Percentiles rank a stretch among this genome's conserved stretches.
Evolutionary conservation across 2,888 invertebrate species (phyloP).

Genomic region (Chelonus formosanus): DNA sequence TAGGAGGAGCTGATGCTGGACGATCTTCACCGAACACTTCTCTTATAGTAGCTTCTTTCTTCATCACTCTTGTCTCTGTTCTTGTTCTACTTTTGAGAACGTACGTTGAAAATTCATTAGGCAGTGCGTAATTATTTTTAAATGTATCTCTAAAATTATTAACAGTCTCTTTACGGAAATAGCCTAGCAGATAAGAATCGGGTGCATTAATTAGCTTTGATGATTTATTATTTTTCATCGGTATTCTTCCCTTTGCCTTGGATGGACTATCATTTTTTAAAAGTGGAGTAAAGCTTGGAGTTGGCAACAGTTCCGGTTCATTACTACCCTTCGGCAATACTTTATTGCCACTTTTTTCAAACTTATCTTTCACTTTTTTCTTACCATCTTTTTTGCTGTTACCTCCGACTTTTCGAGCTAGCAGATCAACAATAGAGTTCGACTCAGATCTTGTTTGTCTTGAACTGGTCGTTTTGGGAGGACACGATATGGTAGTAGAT

Average conservation of each 20-base stretch:
- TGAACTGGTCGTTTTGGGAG: conserved; percentile 57
- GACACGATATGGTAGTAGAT: conserved; percentile 73
- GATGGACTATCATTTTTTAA: conserved; percentile 30
- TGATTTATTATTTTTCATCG: conserved; percentile 50
- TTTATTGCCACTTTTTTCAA: conserved; percentile 66
- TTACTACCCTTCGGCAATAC: conserved; percentile 69
- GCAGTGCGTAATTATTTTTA: conserved; percentile 71
- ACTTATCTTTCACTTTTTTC: conserved; percentile 68
- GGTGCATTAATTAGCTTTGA: conserved; percentile 62
- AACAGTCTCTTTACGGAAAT: conserved; percentile 76
- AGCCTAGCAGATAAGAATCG: conserved; percentile 69
- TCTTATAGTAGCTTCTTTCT: conserved; percentile 80
- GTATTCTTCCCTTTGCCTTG: conserved; percentile 48
- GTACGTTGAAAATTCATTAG: conserved; percentile 74
- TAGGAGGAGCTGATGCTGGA: conserved; percentile 84
- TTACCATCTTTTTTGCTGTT: conserved; percentile 66
- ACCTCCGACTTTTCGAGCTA: conserved; percentile 74
- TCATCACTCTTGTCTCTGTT: conserved; percentile 76
- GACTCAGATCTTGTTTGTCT: conserved; percentile 64
- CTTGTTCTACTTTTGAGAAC: conserved; percentile 79
- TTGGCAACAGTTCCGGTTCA: conserved; percentile 70
- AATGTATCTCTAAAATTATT: conserved; percentile 75
- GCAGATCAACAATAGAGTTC: conserved; percentile 73
- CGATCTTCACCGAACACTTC: conserved; percentile 85
- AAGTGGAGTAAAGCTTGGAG: conserved; percentile 69